Base-by-base conservation (phyloP, 2,797 vertebrate genomes). In the Sebastes goodei region DNA sequence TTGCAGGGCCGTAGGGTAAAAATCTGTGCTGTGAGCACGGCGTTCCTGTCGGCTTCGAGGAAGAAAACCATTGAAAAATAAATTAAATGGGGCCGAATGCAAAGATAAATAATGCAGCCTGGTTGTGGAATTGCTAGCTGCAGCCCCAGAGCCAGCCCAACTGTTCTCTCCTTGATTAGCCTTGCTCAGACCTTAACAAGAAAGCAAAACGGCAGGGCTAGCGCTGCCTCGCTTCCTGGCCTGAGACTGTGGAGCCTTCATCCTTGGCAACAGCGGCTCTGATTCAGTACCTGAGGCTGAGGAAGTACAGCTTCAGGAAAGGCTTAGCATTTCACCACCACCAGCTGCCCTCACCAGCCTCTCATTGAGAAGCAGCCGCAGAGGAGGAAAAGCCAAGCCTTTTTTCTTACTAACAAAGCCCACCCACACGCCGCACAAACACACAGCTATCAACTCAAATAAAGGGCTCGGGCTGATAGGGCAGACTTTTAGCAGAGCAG, bases 41-140 rank as follows among this genome's bases (percentile, higher is more conserved):
- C 79, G 65, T 88, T 94, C 72, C 86, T 89, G 85, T 91, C 88
- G 83, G 88, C 92, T 94, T 92, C n/a, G 76, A 88, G 89, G 65
- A 90, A 80, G 88, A 93, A 87, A 78, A 81, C 84, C 90, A 89
- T 94, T 95, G 93, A 93, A 94, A 95, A 95, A 95, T 93, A 94
- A 94, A 96, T 94, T 93, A 94, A 96, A 94, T 87, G 87, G 86
- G 78, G 86, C 82, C 33, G 90, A 95, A 94, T 94, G 90, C 90
- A 92, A 92, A 93, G 92, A 94, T 96, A 94, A 96, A 95, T 96
- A 94, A 95, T 96, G 94, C 91, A 95, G 87, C 72, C 78, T 82
- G 88, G 90, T 88, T 90, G 87, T 94, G 83, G 90, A 90, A 92
- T 93, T 90, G 90, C 87, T 78, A 77, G 72, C 82, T 84, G 81